Evolutionary conservation across 2,113 vertebrate species (phyloP).

Genomic region (Morphnarchus princeps): DNA sequence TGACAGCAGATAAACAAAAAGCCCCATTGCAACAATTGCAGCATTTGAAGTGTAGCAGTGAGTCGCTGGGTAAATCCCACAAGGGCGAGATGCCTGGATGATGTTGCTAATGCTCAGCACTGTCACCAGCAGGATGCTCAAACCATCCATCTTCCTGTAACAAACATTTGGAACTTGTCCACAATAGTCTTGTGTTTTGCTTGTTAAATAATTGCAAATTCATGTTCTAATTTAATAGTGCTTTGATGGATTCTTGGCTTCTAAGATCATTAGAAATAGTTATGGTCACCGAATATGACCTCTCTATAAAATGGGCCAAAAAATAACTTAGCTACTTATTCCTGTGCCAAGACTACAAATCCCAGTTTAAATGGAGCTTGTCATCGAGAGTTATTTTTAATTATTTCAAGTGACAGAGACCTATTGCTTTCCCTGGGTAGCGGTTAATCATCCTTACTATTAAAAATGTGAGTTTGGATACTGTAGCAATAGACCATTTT

Average conservation of each 20-base stretch:
- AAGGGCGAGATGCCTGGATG: background rate
- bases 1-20: background rate
- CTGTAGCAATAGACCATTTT: background rate
- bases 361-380: background rate
- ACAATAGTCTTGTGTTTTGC: background rate
- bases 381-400: background rate
- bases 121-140: background rate
- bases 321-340: background rate
- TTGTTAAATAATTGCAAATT: background rate
- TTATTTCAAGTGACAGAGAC: background rate
- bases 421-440: background rate
- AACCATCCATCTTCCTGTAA: background rate
- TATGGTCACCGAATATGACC: background rate
- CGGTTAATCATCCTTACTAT: background rate
- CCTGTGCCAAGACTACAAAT: background rate
- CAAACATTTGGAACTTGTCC: background rate
- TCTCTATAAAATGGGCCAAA: background rate
- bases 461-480: background rate
- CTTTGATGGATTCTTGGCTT: background rate
- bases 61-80: background rate
- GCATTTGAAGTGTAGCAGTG: background rate
- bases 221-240: background rate
- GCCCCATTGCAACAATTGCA: background rate
- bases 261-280: background rate
- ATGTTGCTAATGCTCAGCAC: background rate